These are phyloP conservation scores for Pemphredon lugubris DNA, from an alignment of 2,888 invertebrate genomes.

Conservation along the genomic window DNA sequence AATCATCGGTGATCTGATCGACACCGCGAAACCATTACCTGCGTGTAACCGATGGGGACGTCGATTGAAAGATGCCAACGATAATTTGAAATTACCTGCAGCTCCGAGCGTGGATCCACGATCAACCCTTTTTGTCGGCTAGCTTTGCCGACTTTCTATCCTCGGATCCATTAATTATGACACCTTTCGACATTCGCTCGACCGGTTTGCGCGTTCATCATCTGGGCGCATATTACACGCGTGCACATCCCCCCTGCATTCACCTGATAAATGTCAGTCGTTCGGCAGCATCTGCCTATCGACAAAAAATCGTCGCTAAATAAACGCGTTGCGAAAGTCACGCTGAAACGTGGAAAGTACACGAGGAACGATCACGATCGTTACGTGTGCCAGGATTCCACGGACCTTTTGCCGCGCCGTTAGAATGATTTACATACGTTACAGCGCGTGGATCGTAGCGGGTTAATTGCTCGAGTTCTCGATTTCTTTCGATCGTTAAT, in stretches of 20 bases:
- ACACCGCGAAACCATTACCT: too few species aligned
- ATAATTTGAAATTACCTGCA: constrained; percentile 1
- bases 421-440: constrained; percentile 1
- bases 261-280: constrained; percentile 61
- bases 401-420: constrained; percentile 19
- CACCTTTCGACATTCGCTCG: constrained; percentile 51
- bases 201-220: constrained; percentile 30
- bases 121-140: constrained; percentile 13
- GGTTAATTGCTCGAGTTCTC: neutral
- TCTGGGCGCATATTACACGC: constrained; percentile 32
- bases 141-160: constrained; percentile 28
- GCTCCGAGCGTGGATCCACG: neutral
- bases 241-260: constrained; percentile 37
- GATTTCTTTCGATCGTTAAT: constrained; percentile 16
- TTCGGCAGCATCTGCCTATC: constrained; percentile 51
- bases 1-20: too few species aligned
- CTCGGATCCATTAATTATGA: constrained; percentile 53
- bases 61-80: neutral
- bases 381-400: constrained; percentile 22
- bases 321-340: constrained; percentile 47
- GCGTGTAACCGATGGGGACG: neutral
- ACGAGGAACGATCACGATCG: constrained; percentile 13
- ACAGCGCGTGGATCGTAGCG: neutral
- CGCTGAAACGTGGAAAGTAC: constrained; percentile 16
- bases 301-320: constrained; percentile 51